Conservation (phyloP, 2,113 vertebrate species). For the Protobothrops mucrosquamatus region DNA sequence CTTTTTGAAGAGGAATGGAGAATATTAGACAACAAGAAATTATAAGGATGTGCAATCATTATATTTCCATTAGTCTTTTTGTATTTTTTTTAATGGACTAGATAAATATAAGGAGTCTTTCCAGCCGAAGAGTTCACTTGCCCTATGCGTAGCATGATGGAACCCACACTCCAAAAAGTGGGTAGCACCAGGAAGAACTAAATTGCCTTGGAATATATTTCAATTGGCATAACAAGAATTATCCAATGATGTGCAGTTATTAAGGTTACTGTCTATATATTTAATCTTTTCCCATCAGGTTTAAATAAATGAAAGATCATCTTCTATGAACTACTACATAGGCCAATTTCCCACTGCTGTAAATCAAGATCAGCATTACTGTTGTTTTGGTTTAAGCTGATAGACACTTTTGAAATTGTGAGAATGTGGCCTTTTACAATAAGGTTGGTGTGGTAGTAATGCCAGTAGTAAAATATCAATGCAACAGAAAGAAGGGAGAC, state of each 20-base stretch:
- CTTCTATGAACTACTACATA: not conserved
- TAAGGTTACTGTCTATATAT: not conserved
- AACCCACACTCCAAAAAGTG: not conserved
- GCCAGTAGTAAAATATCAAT: not conserved
- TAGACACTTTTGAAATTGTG: not conserved
- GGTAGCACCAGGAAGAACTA: not conserved
- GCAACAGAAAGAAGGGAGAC: not conserved
- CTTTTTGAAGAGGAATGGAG: not conserved
- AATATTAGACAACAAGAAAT: not conserved
- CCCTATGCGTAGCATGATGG: not conserved
- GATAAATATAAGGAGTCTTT: not conserved
- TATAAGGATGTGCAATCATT: not conserved
- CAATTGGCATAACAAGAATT: not conserved
- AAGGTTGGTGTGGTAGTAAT: not conserved
- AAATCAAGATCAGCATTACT: not conserved
- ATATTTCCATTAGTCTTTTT: not conserved
- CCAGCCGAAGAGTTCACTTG: not conserved
- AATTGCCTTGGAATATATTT: not conserved
- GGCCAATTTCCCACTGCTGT: not conserved
- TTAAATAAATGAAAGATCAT: not conserved
- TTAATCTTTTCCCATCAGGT: not conserved
- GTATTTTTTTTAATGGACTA: not conserved
- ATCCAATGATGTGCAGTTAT: not conserved
- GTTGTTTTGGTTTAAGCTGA: not conserved
- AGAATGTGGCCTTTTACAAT: not conserved